phyloP scores from a whole-genome alignment of 2,888 invertebrate genomes.

The Acanthococcus lagerstroemiae region DNA sequence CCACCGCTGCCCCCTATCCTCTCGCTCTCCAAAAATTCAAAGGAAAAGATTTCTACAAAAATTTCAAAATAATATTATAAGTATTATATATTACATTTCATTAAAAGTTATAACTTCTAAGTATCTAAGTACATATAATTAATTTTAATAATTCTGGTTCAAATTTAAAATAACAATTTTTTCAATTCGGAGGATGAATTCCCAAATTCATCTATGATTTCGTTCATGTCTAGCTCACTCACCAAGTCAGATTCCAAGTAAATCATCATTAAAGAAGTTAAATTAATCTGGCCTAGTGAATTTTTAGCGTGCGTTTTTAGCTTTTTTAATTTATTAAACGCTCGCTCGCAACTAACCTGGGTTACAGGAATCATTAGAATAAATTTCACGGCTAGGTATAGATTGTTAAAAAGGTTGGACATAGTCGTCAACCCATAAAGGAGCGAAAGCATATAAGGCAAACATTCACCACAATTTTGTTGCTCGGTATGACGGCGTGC shows the following conservation, averaged over 20 bases:
- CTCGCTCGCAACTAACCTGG: background rate
- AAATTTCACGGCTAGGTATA: background rate
- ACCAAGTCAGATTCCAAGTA: background rate
- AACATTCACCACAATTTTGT: too few relatives aligned
- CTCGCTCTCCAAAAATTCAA: background rate
- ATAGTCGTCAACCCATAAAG: background rate
- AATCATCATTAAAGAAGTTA: background rate
- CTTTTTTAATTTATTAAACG: background rate
- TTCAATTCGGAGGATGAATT: background rate
- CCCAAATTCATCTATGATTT: background rate
- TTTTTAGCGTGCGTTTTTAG: background rate
- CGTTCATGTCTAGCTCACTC: background rate
- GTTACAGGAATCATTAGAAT: background rate
- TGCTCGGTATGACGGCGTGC: too few relatives aligned
- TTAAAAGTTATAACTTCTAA: too few relatives aligned
- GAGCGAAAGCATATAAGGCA: background rate
- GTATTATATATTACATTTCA: background rate
- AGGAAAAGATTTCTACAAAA: background rate
- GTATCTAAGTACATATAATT: background rate
- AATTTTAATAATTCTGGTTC: background rate
- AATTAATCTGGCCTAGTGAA: background rate
- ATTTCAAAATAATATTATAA: background rate
- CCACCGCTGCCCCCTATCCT: background rate
- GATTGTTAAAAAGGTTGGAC: background rate
- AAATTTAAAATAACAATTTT: background rate